Percentiles rank a stretch among this genome's conserved stretches.
Conservation (phyloP, 1,140 invertebrate genomes). For the Leptinotarsa undecemlineata region DNA sequence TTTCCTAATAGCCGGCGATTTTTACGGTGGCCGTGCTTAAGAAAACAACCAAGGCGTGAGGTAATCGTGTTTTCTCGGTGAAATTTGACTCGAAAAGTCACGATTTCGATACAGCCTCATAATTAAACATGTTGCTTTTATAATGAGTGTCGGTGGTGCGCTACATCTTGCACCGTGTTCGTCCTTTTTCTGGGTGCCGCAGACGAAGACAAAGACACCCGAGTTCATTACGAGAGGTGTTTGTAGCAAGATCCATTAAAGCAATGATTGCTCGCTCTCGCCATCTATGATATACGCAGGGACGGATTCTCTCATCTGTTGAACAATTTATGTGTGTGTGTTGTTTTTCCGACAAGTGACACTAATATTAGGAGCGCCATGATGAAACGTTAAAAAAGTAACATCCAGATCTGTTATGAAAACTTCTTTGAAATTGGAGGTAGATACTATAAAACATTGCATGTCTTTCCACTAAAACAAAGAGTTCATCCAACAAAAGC, state of each 20-base stretch:
- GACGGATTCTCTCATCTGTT: background rate
- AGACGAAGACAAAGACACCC: slow-evolving; percentile 21
- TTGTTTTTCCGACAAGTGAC: too few relatives aligned
- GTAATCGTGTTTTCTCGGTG: slow-evolving; percentile 38
- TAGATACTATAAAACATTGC: too few relatives aligned
- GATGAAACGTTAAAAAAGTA: too few relatives aligned
- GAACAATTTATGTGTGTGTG: too few relatives aligned
- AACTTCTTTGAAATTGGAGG: too few relatives aligned
- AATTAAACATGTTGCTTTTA: slow-evolving; percentile 49
- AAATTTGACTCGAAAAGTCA: slow-evolving; percentile 50
- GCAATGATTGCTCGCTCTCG: slow-evolving; percentile 26
- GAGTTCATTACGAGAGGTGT: slow-evolving; percentile 29
- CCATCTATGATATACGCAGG: slow-evolving; percentile 16
- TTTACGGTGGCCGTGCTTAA: slow-evolving; percentile 25
- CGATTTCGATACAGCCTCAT: slow-evolving; percentile 49
- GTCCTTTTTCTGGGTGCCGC: slow-evolving; percentile 16
- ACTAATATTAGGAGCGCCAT: too few relatives aligned
- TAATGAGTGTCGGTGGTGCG: slow-evolving; percentile 37
- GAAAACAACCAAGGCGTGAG: slow-evolving; percentile 39
- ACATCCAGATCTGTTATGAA: too few relatives aligned
- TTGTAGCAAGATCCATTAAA: slow-evolving; percentile 27
- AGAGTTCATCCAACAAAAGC: too few relatives aligned
- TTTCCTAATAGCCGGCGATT: background rate
- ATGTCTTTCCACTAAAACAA: too few relatives aligned
- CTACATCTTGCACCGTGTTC: background rate